phyloP scores from a whole-genome alignment of 2,888 invertebrate species.

The Lepidonotus clava region DNA sequence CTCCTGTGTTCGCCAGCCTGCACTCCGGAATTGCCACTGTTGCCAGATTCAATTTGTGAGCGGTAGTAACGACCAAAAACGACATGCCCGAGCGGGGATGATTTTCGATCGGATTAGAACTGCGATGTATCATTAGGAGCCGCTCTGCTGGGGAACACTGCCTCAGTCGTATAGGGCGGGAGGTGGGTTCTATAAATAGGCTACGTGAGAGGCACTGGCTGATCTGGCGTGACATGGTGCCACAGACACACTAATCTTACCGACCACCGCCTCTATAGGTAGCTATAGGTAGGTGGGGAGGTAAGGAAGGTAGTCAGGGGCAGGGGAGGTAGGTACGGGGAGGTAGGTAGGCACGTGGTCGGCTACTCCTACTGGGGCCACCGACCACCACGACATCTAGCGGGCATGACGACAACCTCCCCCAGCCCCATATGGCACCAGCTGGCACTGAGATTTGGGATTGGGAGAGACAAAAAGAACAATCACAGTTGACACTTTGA shows the following conservation, averaged over 20 bases:
- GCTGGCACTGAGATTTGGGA: background rate
- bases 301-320: background rate
- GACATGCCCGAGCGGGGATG: conserved; percentile 44
- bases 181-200: conserved; percentile 19
- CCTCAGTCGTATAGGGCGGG: background rate
- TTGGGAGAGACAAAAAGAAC: background rate
- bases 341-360: background rate
- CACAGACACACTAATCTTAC: conserved; percentile 36
- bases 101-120: conserved; percentile 48
- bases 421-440: background rate
- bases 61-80: conserved; percentile 34
- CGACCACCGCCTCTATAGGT: background rate
- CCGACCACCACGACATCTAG: background rate
- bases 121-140: conserved; percentile 37
- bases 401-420: background rate
- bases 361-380: background rate
- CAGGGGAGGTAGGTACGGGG: background rate
- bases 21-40: background rate
- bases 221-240: background rate
- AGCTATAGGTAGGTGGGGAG: background rate
- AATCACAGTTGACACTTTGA: conserved; percentile 1
- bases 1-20: too few species aligned
- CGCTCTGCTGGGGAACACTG: background rate
- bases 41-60: conserved; percentile 49
- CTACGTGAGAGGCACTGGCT: background rate